Percentiles rank a stretch among this genome's conserved stretches.
These are phyloP conservation scores for Callaeas wilsoni DNA, from an alignment of 2,113 vertebrate species.

Conservation along the genomic window DNA sequence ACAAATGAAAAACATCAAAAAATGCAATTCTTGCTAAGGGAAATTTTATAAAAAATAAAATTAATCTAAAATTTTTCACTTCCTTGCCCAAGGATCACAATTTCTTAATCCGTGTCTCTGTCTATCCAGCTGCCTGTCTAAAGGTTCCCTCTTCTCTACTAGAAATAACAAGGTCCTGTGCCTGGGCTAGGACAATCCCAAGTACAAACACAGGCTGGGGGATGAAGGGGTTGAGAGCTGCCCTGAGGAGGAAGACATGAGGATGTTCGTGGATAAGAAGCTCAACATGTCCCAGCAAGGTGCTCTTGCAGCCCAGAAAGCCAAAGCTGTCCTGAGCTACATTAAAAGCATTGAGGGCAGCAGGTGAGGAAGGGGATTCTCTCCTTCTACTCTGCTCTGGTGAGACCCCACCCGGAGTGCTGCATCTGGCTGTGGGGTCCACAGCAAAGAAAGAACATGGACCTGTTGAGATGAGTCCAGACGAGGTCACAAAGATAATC, in stretches of 20 bases:
- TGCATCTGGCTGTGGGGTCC: background rate
- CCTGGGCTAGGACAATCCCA: background rate
- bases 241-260: background rate
- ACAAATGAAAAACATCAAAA: background rate
- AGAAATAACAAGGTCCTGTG: background rate
- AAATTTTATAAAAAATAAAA: background rate
- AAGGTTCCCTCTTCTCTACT: background rate
- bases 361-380: background rate
- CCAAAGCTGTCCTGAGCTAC: background rate
- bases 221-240: background rate
- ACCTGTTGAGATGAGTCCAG: background rate
- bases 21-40: background rate
- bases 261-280: background rate
- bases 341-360: background rate
- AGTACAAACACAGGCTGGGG: background rate
- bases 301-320: background rate
- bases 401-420: background rate
- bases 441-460: background rate
- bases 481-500: background rate
- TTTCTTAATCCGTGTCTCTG: background rate
- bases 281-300: background rate
- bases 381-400: background rate
- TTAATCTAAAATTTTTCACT: background rate
- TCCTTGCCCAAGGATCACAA: background rate
- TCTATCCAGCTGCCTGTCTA: background rate